A percentile compares a stretch with the other conserved stretches of the same genome.
phyloP scores from a whole-genome alignment of 2,113 vertebrate genomes.

The Pangasianodon hypophthalmus region DNA sequence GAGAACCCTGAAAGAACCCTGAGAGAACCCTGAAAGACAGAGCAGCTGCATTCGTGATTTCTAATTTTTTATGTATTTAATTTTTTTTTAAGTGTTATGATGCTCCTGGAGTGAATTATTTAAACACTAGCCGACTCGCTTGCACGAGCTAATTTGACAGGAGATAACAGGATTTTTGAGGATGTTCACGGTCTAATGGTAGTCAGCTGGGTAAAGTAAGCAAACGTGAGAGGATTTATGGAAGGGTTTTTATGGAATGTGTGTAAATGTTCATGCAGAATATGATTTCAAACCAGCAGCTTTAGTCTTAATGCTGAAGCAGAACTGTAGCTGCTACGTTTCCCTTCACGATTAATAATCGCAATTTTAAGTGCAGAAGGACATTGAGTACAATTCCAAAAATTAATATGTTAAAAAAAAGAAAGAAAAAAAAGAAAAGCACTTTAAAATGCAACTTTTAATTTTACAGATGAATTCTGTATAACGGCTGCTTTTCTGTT shows the following conservation, averaged over 20 bases:
- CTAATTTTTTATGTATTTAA: too few species aligned
- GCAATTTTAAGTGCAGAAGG: neutral
- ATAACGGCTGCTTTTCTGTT: neutral
- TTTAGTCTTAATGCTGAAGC: neutral
- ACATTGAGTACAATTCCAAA: neutral
- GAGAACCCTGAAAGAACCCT: neutral
- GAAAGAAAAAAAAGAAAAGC: neutral
- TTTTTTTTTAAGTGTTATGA: neutral
- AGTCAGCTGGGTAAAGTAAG: neutral
- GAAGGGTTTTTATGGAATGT: neutral
- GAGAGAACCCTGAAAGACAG: neutral
- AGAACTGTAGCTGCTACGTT: neutral
- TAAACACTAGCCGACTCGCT: neutral
- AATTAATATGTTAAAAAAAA: neutral
- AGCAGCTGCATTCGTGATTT: too few species aligned
- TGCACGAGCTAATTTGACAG: neutral
- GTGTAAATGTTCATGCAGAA: neutral
- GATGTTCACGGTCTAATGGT: neutral
- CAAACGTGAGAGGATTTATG: neutral
- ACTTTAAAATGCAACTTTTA: neutral
- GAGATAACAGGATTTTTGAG: neutral
- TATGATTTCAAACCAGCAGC: neutral
- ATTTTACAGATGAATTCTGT: neutral
- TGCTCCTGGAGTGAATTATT: neutral
- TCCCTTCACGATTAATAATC: neutral